These are phyloP conservation scores for Diploscapter pachys DNA, from an alignment of 1,140 invertebrate genomes.

Conservation along the genomic window DNA sequence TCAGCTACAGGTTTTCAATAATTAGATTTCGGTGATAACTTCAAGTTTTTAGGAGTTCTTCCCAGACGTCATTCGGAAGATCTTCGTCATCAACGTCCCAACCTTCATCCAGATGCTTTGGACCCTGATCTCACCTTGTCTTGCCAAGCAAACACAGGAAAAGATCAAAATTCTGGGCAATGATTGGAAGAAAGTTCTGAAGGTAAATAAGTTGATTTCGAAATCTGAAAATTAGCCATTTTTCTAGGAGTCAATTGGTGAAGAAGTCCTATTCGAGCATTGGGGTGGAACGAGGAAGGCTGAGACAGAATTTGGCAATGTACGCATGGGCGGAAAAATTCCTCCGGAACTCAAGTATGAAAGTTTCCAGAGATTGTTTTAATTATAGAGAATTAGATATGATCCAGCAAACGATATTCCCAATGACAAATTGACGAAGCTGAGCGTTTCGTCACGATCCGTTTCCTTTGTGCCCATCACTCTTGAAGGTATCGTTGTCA, in stretches of 20 bases:
- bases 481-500: constrained; percentile 23
- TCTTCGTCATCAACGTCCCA: constrained; percentile 42
- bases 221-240: not conserved
- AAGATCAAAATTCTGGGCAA: constrained; percentile 47
- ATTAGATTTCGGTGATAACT: too few species aligned
- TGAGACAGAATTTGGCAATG: constrained; percentile 40
- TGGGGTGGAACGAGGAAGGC: constrained; percentile 44
- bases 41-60: constrained; percentile 31
- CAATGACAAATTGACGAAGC: constrained; percentile 34
- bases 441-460: constrained; percentile 35
- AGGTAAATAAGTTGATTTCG: constrained; percentile 19
- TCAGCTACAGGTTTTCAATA: constrained; percentile 31
- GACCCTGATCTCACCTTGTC: constrained; percentile 36
- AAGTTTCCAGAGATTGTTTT: too few species aligned
- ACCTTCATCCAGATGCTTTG: constrained; percentile 43
- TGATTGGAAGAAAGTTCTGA: constrained; percentile 44
- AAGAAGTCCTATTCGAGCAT: constrained; percentile 42
- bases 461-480: constrained; percentile 37
- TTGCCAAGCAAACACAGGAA: constrained; percentile 47
- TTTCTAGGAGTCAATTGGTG: constrained; percentile 42
- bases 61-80: constrained; percentile 46
- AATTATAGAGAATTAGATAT: constrained; percentile 1
- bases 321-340: constrained; percentile 47
- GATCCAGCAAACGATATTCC: constrained; percentile 30
- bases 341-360: constrained; percentile 22